Conservation (phyloP, 2,888 invertebrate genomes). For the Sipunculus nudus region DNA sequence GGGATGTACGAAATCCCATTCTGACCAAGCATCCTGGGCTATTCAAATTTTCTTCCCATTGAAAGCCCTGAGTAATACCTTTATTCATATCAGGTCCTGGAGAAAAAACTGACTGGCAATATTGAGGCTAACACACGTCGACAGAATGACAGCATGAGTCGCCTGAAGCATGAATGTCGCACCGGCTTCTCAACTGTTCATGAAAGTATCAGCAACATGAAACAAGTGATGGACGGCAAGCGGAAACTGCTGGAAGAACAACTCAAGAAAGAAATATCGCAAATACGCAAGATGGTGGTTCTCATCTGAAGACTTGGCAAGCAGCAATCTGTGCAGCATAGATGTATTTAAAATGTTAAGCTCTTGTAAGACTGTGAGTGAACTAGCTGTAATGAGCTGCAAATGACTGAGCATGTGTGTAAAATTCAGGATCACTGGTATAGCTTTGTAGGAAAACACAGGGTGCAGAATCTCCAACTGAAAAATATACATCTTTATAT, state of each 20-base stretch:
- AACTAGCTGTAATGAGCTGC: no score
- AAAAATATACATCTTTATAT: no score
- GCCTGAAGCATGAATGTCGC: slow-evolving; percentile 59
- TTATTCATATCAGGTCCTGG: slow-evolving; percentile 1
- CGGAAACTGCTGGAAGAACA: slow-evolving; percentile 63
- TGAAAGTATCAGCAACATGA: slow-evolving; percentile 64
- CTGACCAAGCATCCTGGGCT: no score
- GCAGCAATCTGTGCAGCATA: not conserved
- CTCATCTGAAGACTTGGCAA: slow-evolving; percentile 48
- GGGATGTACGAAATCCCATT: no score
- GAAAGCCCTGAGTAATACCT: not conserved
- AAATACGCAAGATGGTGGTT: slow-evolving; percentile 65
- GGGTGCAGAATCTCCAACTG: no score
- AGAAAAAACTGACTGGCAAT: slow-evolving; percentile 12
- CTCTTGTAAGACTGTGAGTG: no score
- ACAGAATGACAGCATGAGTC: slow-evolving; percentile 52
- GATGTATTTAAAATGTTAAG: no score
- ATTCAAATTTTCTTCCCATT: no score
- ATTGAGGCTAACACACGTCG: slow-evolving; percentile 11
- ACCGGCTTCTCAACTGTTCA: slow-evolving; percentile 64
- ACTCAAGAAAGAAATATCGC: slow-evolving; percentile 63
- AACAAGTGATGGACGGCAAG: slow-evolving; percentile 63
- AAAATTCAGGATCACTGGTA: no score
- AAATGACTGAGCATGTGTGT: no score
- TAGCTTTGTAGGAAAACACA: no score